A percentile compares a stretch with the other conserved stretches of the same genome.
phyloP scores from a whole-genome alignment of 2,888 invertebrate genomes.

The Noctuana brunneofusca region DNA sequence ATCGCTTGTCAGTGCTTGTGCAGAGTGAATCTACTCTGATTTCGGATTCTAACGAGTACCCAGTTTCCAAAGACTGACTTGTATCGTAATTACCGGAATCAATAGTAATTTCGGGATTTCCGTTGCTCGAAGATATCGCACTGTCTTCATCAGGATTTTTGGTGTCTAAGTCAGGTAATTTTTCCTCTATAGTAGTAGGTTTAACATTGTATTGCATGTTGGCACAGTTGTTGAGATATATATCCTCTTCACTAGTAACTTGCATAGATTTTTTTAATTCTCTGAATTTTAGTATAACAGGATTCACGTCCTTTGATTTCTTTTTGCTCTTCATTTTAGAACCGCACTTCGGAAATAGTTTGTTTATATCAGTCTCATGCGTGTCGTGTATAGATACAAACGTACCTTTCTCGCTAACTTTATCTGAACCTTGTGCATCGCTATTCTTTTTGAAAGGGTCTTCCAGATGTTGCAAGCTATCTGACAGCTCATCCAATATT shows the following conservation, averaged over 20 bases:
- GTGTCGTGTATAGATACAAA: conserved; percentile 81
- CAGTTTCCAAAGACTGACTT: conserved; percentile 78
- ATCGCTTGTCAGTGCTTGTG: conserved; percentile 81
- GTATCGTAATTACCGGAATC: conserved; percentile 76
- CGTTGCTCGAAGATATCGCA: conserved; percentile 74
- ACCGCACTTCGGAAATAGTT: conserved; percentile 75
- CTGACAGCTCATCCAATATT: conserved; percentile 74
- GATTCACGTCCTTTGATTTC: conserved; percentile 75
- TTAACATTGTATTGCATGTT: conserved; percentile 70
- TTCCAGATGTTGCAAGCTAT: conserved; percentile 81
- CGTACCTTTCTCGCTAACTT: conserved; percentile 81
- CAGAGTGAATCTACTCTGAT: conserved; percentile 83
- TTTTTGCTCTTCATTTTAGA: conserved; percentile 79
- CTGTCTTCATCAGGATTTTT: conserved; percentile 79
- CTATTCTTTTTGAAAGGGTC: conserved; percentile 84
- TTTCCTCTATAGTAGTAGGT: conserved; percentile 59
- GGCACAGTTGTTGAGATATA: conserved; percentile 75
- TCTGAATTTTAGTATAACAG: conserved; percentile 76
- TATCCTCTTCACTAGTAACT: conserved; percentile 73
- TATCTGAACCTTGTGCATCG: conserved; percentile 82
- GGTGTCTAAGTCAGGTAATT: conserved; percentile 63
- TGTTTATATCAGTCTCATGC: conserved; percentile 72
- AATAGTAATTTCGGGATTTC: conserved; percentile 79
- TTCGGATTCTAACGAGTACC: conserved; percentile 79
- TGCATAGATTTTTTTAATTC: conserved; percentile 75